Percentiles rank a stretch among this genome's conserved stretches.
phyloP scores from a whole-genome alignment of 2,888 invertebrate species.

The Ophraella communa region DNA sequence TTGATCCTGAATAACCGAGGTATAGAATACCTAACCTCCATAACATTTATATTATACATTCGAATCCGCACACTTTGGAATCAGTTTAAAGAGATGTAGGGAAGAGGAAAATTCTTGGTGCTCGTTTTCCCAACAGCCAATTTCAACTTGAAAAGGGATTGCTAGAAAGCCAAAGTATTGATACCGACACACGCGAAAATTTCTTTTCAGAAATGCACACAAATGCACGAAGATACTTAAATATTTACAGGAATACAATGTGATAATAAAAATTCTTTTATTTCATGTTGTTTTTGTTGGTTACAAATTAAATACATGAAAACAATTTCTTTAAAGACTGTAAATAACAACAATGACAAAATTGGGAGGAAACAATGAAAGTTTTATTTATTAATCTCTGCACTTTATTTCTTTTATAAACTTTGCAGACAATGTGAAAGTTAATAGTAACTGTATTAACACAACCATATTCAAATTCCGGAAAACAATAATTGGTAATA shows the following conservation, averaged over 20 bases:
- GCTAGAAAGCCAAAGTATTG: slow-evolving; percentile 17
- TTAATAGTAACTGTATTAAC: too few species aligned
- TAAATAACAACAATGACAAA: too few species aligned
- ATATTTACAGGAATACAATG: background rate
- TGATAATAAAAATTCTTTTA: too few species aligned
- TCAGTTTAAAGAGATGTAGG: slow-evolving; percentile 24
- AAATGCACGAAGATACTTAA: background rate
- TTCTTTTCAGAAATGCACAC: slow-evolving; percentile 10
- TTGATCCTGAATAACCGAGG: slow-evolving; percentile 5
- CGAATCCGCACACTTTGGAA: slow-evolving; percentile 24
- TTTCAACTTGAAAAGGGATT: slow-evolving; percentile 23
- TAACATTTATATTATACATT: slow-evolving; percentile 25
- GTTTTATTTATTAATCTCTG: too few species aligned
- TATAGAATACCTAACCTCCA: slow-evolving; percentile 19
- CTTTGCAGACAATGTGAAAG: too few species aligned
- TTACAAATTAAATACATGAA: too few species aligned
- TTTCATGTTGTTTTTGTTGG: too few species aligned
- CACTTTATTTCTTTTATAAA: too few species aligned
- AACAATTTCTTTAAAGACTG: too few species aligned
- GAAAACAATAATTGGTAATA: too few species aligned
- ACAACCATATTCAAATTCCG: too few species aligned
- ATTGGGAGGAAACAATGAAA: too few species aligned
- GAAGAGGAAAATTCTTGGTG: slow-evolving; percentile 23
- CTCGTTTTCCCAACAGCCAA: slow-evolving; percentile 24
- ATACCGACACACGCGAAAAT: slow-evolving; percentile 9